Base-by-base conservation (phyloP, 2,797 vertebrate genomes). In the Aselliscus stoliczkanus region DNA sequence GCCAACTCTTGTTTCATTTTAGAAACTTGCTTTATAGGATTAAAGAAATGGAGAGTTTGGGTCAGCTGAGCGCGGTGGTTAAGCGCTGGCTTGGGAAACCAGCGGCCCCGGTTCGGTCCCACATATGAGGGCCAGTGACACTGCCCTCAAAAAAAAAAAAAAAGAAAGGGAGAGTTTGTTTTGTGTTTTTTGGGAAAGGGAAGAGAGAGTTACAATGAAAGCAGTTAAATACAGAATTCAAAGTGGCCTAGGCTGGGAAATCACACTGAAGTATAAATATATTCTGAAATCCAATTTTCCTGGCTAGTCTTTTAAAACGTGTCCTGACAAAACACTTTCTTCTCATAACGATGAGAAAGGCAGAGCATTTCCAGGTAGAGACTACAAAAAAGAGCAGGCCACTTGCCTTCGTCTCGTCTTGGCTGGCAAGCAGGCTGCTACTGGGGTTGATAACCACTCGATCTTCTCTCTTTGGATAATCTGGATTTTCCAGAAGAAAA, bases 401-500 rank as follows among this genome's bases (percentile, higher is more conserved):
- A 98, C 98, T 98, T 98, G 99, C 99, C 99, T 99, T 99, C 87
- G 98, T 98, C 97, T 99, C 98, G 84, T 99, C 99, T 94, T 98
- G 99, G 93, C 99, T 99, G 98, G 99, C 99, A 76, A 99, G 99
- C 21, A 99, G 98, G 97, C 99, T 99, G 98, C 99, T 99, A 97
- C 98, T 99, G 88, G 99, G 99, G 80, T 99, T 98, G 96, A 99
- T 98, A 95, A 98, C 97, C 70, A 99, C 97, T 90, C 98, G 98
- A 91, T 98, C 98, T 96, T 99, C 99, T 96, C 99, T 99, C 98
- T 99, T 99, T 80, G 99, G 99, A 97, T 99, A 99, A 97, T 99
- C 99, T 65, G 99, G 99, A 93, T 99, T 99, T 98, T 99, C 99
- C 98, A 99, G 98, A 98, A 99, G 99, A 98, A 99, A 98, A 98